Percentiles rank a stretch among this genome's conserved stretches.
Conservation (phyloP, 2,797 vertebrate species). For the Calcarius lapponicus region DNA sequence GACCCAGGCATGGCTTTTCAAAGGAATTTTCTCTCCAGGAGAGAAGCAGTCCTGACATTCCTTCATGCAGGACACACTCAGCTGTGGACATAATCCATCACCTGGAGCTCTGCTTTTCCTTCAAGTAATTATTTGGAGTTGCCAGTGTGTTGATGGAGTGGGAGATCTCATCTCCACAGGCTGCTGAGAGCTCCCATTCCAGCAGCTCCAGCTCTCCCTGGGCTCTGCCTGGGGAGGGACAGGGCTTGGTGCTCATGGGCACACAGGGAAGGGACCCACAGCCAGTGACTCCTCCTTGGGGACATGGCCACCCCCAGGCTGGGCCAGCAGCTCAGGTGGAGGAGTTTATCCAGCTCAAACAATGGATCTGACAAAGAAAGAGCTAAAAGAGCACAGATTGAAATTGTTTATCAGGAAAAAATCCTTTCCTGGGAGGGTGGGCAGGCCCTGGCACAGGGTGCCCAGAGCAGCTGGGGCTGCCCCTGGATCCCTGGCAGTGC, state of each 20-base stretch:
- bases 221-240: neutral
- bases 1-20: neutral
- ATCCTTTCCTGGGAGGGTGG: rapidly evolving
- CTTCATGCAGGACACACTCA: neutral
- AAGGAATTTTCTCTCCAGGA: constrained; percentile 8
- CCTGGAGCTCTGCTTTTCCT: constrained; percentile 12
- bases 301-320: neutral
- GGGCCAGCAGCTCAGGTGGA: rapidly evolving
- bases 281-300: neutral
- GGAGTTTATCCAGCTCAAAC: neutral
- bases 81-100: neutral
- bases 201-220: neutral
- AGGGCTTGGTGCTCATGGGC: neutral
- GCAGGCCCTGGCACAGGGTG: neutral
- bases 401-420: neutral
- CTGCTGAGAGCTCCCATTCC: neutral
- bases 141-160: constrained; percentile 37
- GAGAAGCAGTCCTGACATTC: neutral
- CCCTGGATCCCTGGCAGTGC: neutral
- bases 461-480: neutral
- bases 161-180: constrained; percentile 1
- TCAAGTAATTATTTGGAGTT: constrained; percentile 57
- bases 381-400: neutral
- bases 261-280: neutral
- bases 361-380: neutral